Percentiles rank a stretch among this genome's conserved stretches.
Conservation (phyloP, 2,888 invertebrate genomes). For the Zaprionus obscuricornis region DNA sequence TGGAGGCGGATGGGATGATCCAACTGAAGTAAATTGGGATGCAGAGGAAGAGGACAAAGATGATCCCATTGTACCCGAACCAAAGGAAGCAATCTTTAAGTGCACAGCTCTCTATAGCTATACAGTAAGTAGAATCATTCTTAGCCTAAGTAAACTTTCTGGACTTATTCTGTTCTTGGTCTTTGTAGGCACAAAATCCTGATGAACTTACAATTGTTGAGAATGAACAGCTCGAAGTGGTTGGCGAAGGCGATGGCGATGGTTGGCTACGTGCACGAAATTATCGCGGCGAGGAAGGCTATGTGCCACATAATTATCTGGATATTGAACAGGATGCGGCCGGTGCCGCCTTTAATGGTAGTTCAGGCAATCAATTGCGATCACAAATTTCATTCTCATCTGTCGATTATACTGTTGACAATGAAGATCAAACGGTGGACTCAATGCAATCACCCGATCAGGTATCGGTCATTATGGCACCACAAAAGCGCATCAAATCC, state of each 20-base stretch:
- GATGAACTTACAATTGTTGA: conserved; percentile 97
- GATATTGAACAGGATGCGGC: conserved; percentile 90
- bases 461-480: conserved; percentile 87
- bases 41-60: conserved; percentile 84
- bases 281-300: conserved; percentile 96
- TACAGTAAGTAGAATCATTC: conserved; percentile 88
- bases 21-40: conserved; percentile 93
- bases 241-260: conserved; percentile 97
- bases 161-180: neutral
- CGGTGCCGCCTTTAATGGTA: conserved; percentile 82
- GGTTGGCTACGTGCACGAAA: conserved; percentile 96
- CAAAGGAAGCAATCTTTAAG: conserved; percentile 87
- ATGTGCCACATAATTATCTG: conserved; percentile 96
- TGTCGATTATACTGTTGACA: conserved; percentile 95
- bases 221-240: conserved; percentile 96
- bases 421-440: conserved; percentile 88
- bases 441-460: conserved; percentile 89
- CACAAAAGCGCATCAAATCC: conserved; percentile 83
- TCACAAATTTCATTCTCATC: conserved; percentile 96
- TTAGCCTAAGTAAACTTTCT: neutral
- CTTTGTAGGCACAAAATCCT: conserved; percentile 94
- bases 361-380: conserved; percentile 86
- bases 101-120: conserved; percentile 97
- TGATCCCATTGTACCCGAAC: conserved; percentile 84
- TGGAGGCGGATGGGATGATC: conserved; percentile 87